Evolutionary conservation across 2,113 vertebrate species (phyloP).

Genomic region (Callospermophilus lateralis): DNA sequence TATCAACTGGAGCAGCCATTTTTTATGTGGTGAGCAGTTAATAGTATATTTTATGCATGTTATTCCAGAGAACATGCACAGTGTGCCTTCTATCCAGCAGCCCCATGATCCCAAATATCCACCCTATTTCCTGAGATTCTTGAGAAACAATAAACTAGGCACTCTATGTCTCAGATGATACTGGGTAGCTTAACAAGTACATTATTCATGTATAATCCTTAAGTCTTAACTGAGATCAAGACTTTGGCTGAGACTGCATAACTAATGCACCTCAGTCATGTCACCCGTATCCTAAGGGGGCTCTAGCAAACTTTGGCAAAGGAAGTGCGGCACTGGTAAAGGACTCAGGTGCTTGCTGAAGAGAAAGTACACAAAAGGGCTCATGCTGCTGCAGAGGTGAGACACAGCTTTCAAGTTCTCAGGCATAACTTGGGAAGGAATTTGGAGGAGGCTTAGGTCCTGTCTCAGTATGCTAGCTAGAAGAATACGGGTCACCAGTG

Average conservation of each 20-base stretch:
- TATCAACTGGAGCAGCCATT: neutral
- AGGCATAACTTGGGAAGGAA: neutral
- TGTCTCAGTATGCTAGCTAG: neutral
- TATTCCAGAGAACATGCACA: neutral
- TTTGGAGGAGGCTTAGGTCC: neutral
- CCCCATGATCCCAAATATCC: neutral
- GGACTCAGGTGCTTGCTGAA: neutral
- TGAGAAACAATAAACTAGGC: neutral
- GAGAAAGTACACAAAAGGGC: neutral
- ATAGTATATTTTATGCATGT: neutral
- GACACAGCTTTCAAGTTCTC: neutral
- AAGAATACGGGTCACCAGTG: neutral
- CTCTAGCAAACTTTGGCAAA: neutral
- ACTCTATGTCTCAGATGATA: neutral
- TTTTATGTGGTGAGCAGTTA: neutral
- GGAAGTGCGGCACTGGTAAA: neutral
- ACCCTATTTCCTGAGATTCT: constrained; percentile 29
- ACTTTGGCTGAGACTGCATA: neutral
- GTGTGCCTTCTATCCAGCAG: neutral
- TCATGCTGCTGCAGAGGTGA: neutral
- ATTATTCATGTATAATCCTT: constrained; percentile 23
- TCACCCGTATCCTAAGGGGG: neutral
- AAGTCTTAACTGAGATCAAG: constrained; percentile 39
- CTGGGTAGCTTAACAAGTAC: neutral
- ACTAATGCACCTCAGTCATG: neutral